phyloP scores from a whole-genome alignment of 2,113 vertebrate species.

The Hemicordylus capensis region DNA sequence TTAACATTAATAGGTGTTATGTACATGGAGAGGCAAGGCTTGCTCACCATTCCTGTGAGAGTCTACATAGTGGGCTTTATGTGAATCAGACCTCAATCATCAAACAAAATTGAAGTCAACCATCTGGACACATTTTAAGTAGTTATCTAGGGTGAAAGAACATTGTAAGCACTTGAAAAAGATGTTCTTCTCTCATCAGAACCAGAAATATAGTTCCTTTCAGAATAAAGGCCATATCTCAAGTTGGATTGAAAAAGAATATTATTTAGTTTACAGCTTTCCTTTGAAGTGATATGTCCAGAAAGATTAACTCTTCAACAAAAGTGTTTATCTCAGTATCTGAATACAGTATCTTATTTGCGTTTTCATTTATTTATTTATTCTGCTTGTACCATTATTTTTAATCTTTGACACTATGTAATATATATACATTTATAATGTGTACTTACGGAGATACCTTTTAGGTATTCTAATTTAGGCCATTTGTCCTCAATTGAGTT shows the following conservation, averaged over 20 bases:
- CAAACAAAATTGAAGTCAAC: too few species aligned
- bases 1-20: too few species aligned
- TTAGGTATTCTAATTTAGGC: constrained; percentile 69
- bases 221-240: constrained; percentile 23
- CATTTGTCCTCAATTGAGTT: constrained; percentile 43
- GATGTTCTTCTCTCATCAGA: constrained; percentile 6
- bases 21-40: too few species aligned
- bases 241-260: constrained; percentile 29
- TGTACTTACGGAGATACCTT: constrained; percentile 57
- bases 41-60: too few species aligned
- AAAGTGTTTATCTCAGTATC: constrained; percentile 48
- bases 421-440: constrained; percentile 67
- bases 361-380: constrained; percentile 72
- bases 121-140: not conserved
- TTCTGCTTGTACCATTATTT: constrained; percentile 61
- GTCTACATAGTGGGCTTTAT: too few species aligned
- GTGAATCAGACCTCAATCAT: too few species aligned
- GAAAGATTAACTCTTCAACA: constrained; percentile 31
- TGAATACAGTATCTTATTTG: constrained; percentile 47
- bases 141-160: constrained; percentile 26
- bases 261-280: constrained; percentile 20
- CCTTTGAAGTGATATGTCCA: constrained; percentile 38
- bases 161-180: constrained; percentile 56
- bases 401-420: constrained; percentile 69
- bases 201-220: constrained; percentile 34